Base-by-base conservation (phyloP, 2,888 invertebrate genomes). In the Ischnus inquisitorius region DNA sequence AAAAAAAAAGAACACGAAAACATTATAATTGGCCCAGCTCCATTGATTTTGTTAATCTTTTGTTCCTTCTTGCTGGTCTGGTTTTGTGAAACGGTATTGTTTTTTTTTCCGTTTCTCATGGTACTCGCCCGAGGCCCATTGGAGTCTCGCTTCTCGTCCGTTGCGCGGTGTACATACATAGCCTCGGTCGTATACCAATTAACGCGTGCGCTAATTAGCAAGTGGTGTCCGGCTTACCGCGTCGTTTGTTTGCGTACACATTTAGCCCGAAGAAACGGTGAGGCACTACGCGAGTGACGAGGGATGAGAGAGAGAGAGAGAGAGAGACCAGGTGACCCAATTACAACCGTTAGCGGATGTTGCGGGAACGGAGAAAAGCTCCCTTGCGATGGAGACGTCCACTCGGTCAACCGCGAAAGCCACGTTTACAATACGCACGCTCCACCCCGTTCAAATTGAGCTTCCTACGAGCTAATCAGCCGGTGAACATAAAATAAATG, bases 201-300 rank as follows among this genome's bases (percentile, higher is more conserved):
- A 84, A 78, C 68, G 74, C 43, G 60, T 46, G 54, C 25, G 77
- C 64, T 81, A 81, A 84, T 84, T 84, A 81, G 77, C 62, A 5
- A 39, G 57, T 60, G 62, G 74, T 22, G 71, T 74, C 54, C 28
- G 79, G 78, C 68, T 67, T 65, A 72, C 77, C 74, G 57, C 43
- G 16, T 43, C 72, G 54, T 72, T 46, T 46, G 75, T 75, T 75
- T 60, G 41, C 34, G 34, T 48, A 34, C 57, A 65, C 34, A 41
- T 25, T 74, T 57, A 41, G 41, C 41, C 67, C 39, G 43, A 34
- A 68, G 77, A 28, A 34, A 46, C 19, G 28, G 28, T 46, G 46
- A 69, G 65, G 46, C 25, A 68, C 60, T 57, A 19, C 60, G 41
- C 39, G 64, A 43, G 51, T 12, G 54, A 19, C 54, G 57, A 75